phyloP scores from a whole-genome alignment of 2,888 invertebrate genomes.

The Orthosia cruda region DNA sequence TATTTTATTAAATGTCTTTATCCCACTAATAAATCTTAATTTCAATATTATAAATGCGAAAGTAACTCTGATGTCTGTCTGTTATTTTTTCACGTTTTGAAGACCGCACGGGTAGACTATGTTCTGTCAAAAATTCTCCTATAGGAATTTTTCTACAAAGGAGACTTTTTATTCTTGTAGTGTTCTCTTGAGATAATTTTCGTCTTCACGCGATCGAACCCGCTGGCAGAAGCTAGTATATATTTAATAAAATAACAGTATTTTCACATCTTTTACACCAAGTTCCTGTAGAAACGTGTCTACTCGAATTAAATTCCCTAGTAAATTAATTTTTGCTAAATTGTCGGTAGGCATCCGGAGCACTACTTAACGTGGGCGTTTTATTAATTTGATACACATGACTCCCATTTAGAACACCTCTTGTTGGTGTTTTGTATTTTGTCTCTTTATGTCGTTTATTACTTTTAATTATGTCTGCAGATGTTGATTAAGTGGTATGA shows the following conservation, averaged over 20 bases:
- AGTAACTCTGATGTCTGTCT: no score
- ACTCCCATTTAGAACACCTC: conserved; percentile 44
- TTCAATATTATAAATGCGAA: no score
- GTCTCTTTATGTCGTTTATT: conserved; percentile 3
- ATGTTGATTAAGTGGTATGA: conserved; percentile 12
- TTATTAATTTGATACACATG: conserved; percentile 65
- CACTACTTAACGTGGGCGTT: conserved; percentile 49
- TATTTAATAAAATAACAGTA: conserved; percentile 4
- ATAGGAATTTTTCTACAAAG: no score
- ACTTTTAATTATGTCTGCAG: neutral
- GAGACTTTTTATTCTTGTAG: no score
- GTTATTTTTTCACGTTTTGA: no score
- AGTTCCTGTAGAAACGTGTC: conserved; percentile 29
- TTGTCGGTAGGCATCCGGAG: conserved; percentile 45
- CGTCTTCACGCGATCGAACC: no score
- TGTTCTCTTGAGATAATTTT: no score
- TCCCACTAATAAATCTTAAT: no score
- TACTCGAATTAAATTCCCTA: conserved; percentile 53
- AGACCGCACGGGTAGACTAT: no score
- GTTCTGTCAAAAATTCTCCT: no score
- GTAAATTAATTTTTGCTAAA: conserved; percentile 64
- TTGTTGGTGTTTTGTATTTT: conserved; percentile 14
- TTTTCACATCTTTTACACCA: conserved; percentile 19
- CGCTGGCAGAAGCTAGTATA: no score
- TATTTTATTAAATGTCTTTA: neutral